Evolutionary conservation across 2,113 vertebrate species (phyloP).

Genomic region (Rousettus leschenaultii): DNA sequence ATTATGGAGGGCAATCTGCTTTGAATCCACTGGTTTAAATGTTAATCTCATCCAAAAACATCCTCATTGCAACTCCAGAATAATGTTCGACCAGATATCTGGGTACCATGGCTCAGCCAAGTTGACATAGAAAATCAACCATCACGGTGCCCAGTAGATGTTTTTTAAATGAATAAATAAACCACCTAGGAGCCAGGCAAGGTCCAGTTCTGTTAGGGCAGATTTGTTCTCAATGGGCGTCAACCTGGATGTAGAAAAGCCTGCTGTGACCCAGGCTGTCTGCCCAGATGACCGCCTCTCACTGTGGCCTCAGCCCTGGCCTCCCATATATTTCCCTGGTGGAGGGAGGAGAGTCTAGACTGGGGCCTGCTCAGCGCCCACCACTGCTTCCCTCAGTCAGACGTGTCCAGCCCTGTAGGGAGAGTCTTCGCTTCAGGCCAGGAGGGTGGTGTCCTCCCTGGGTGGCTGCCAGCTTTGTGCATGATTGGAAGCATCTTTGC

Average conservation of each 20-base stretch:
- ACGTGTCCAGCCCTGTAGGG: not conserved
- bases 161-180: not conserved
- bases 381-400: not conserved
- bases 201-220: not conserved
- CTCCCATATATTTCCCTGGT: not conserved
- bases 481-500: not conserved
- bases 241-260: not conserved
- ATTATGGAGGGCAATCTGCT: not conserved
- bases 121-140: not conserved
- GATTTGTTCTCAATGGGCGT: not conserved
- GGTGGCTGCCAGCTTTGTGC: not conserved
- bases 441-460: accelerated
- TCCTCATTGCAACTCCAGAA: not conserved
- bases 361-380: not conserved
- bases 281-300: too few relatives aligned
- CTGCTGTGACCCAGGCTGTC: not conserved
- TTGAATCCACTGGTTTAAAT: not conserved
- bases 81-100: not conserved
- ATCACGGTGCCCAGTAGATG: not conserved
- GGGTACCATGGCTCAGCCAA: not conserved
- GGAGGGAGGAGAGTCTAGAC: not conserved
- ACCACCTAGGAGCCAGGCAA: not conserved
- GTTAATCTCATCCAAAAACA: not conserved
- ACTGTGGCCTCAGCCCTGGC: too few relatives aligned
- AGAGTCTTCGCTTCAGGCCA: accelerated